Conservation (phyloP, 2,888 invertebrate species). For the Drosophila dives region DNA sequence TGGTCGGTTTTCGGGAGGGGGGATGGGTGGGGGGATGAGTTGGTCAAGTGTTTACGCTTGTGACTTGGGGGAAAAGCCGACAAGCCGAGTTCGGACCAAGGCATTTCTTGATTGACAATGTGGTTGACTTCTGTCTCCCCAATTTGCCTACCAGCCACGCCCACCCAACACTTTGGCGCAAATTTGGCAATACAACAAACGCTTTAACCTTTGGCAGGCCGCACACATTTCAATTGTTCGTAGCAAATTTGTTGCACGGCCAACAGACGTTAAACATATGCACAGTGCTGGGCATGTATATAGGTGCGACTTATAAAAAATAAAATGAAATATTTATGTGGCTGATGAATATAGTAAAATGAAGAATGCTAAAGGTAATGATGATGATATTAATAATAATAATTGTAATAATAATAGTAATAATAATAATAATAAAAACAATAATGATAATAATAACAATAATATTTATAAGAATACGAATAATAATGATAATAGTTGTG, state of each 20-base stretch:
- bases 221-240: slow-evolving; percentile 73
- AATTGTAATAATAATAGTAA: too few species aligned
- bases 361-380: neutral
- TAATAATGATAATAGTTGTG: too few species aligned
- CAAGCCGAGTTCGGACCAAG: slow-evolving; percentile 28
- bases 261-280: slow-evolving; percentile 19
- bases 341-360: neutral
- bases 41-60: slow-evolving; percentile 71
- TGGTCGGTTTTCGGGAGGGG: slow-evolving; percentile 15
- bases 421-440: too few species aligned
- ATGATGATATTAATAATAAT: too few species aligned
- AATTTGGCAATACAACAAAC: slow-evolving; percentile 73
- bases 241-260: slow-evolving; percentile 44
- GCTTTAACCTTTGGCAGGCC: slow-evolving; percentile 78
- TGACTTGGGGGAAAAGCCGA: slow-evolving; percentile 66
- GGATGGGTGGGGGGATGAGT: slow-evolving; percentile 42
- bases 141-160: neutral
- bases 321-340: neutral
- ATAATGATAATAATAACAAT: too few species aligned
- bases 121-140: slow-evolving; percentile 40
- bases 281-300: neutral
- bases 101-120: slow-evolving; percentile 79
- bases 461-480: too few species aligned
- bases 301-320: neutral
- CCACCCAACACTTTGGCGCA: slow-evolving; percentile 28